phyloP scores from a whole-genome alignment of 2,888 invertebrate species.

The Bombylius major region DNA sequence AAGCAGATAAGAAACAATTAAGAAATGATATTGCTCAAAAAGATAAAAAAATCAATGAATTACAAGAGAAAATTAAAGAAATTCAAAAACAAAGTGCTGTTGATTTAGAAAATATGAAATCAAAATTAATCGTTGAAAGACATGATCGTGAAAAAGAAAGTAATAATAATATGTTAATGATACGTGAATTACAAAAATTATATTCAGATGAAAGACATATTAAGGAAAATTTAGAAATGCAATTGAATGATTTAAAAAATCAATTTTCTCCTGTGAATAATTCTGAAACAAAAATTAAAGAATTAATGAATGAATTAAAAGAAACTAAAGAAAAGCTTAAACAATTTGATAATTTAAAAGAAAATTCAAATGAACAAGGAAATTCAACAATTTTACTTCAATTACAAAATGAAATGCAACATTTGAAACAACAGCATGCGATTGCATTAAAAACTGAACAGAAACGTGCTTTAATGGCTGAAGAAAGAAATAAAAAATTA shows the following conservation, averaged over 20 bases:
- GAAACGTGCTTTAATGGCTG: constrained; percentile 56
- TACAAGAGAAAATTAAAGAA: constrained; percentile 47
- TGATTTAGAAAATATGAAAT: constrained; percentile 54
- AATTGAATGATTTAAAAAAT: constrained; percentile 41
- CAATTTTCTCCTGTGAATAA: constrained; percentile 33
- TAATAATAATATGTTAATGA: constrained; percentile 60
- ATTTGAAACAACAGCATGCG: constrained; percentile 60
- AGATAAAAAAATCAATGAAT: constrained; percentile 42
- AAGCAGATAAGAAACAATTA: constrained; percentile 53
- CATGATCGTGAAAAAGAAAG: constrained; percentile 73
- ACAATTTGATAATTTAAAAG: constrained; percentile 40
- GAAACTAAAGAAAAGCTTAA: constrained; percentile 49
- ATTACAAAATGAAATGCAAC: constrained; percentile 58
- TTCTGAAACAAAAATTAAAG: constrained; percentile 32
- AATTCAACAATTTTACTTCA: constrained; percentile 43
- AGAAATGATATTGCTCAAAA: constrained; percentile 40
- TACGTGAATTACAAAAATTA: constrained; percentile 68
- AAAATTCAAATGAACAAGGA: constrained; percentile 31
- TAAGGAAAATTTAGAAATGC: constrained; percentile 59
- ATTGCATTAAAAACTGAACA: constrained; percentile 61
- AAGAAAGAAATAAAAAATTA: constrained; percentile 53
- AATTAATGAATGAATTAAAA: constrained; percentile 50
- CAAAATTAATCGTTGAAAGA: constrained; percentile 61
- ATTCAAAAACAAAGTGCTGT: constrained; percentile 43
- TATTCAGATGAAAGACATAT: constrained; percentile 59